These are phyloP conservation scores for Rapana venosa DNA, from an alignment of 2,888 invertebrate genomes.

Conservation along the genomic window DNA sequence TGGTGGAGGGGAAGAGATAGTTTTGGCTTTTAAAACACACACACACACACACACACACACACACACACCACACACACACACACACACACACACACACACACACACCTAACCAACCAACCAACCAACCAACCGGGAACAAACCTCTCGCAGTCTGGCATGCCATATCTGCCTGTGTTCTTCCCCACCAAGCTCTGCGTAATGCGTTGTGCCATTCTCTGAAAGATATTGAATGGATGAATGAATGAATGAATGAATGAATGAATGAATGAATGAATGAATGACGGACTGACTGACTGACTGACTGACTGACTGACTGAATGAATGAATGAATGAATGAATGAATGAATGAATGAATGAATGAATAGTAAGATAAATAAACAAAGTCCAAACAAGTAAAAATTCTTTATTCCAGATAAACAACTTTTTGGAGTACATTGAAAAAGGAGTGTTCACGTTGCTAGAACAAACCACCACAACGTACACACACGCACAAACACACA, in stretches of 20 bases:
- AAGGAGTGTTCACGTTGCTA: too few species aligned
- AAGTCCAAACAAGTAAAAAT: too few species aligned
- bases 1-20: too few species aligned
- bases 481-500: too few species aligned
- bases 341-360: background rate
- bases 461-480: too few species aligned
- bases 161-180: slow-evolving; percentile 71
- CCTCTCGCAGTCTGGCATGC: slow-evolving; percentile 71
- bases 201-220: slow-evolving; percentile 18
- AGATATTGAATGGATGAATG: background rate
- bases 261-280: slow-evolving; percentile 2
- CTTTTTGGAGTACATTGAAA: too few species aligned
- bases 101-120: background rate
- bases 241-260: slow-evolving; percentile 17
- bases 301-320: too few species aligned
- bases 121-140: slow-evolving; percentile 47
- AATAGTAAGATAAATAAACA: background rate
- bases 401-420: too few species aligned
- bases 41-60: slow-evolving; percentile 10
- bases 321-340: background rate
- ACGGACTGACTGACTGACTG: too few species aligned
- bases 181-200: slow-evolving; percentile 57
- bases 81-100: background rate
- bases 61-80: slow-evolving; percentile 20
- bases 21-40: background rate